Conservation (phyloP, 2,888 invertebrate genomes). For the Anorthoa munda region DNA sequence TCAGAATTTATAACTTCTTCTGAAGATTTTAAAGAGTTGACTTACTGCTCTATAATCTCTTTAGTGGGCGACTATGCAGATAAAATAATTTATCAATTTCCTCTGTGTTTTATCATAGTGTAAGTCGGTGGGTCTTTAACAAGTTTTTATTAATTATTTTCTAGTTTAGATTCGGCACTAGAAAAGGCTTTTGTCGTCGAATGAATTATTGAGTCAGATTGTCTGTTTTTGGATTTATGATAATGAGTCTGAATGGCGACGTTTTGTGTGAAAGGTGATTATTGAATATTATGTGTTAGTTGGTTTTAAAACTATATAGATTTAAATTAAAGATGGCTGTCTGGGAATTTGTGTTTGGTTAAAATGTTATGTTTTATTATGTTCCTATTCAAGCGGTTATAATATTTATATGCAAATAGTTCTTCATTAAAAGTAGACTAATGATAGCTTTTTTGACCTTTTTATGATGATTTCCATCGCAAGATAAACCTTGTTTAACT, state of each 20-base stretch:
- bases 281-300: slow-evolving; percentile 32
- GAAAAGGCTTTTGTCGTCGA: slow-evolving; percentile 63
- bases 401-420: too few relatives aligned
- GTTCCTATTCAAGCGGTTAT: neutral
- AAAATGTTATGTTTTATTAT: slow-evolving; percentile 5
- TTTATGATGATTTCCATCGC: neutral
- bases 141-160: slow-evolving; percentile 69
- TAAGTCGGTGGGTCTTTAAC: slow-evolving; percentile 71
- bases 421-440: neutral
- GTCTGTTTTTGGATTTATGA: slow-evolving; percentile 35
- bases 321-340: slow-evolving; percentile 10
- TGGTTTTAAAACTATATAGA: slow-evolving; percentile 38
- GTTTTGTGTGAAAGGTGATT: slow-evolving; percentile 39
- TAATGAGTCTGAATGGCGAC: slow-evolving; percentile 26
- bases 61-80: slow-evolving; percentile 60
- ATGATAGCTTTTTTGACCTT: neutral
- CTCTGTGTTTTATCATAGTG: slow-evolving; percentile 68
- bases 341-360: slow-evolving; percentile 5
- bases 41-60: slow-evolving; percentile 64
- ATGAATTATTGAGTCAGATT: slow-evolving; percentile 62
- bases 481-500: neutral
- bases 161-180: slow-evolving; percentile 64
- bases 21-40: slow-evolving; percentile 47
- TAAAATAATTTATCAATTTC: slow-evolving; percentile 75
- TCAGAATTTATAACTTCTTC: slow-evolving; percentile 34